Conservation (phyloP, 2,888 invertebrate species). For the Caenorhabditis sp. region DNA sequence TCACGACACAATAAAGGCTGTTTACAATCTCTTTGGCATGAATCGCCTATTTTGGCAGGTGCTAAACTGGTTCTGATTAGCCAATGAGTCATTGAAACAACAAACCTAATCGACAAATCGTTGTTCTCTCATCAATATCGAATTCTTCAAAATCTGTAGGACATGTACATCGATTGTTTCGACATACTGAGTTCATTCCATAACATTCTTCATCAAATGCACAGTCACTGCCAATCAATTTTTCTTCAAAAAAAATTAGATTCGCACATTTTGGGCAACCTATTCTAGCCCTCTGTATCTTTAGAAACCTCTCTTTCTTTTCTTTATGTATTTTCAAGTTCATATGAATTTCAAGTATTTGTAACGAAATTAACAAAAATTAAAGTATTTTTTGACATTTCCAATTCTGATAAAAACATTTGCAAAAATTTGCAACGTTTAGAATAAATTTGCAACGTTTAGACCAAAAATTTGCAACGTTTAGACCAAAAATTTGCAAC, state of each 20-base stretch:
- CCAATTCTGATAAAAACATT: no score
- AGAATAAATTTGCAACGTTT: no score
- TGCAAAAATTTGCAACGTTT: no score
- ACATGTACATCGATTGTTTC: conserved; percentile 66
- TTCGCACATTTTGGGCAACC: no score
- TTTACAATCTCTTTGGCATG: conserved; percentile 69
- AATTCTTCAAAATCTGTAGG: conserved; percentile 70
- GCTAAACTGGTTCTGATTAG: conserved; percentile 54
- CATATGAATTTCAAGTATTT: no score
- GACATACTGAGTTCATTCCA: conserved; percentile 70
- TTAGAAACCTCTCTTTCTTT: not conserved
- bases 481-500: no score
- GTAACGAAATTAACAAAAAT: no score
- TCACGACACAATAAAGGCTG: conserved; percentile 69
- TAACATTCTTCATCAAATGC: conserved; percentile 70
- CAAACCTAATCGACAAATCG: conserved; percentile 66
- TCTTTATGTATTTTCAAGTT: no score
- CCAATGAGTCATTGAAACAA: conserved; percentile 7
- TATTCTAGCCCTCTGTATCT: not conserved
- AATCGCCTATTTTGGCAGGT: conserved; percentile 67
- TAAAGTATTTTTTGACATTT: no score
- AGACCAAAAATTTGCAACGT: no score
- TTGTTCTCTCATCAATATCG: conserved; percentile 63
- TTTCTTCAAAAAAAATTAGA: conserved; percentile 56
- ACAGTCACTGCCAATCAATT: conserved; percentile 67